phyloP scores from a whole-genome alignment of 2,888 invertebrate genomes.

The Stramonita haemastoma region DNA sequence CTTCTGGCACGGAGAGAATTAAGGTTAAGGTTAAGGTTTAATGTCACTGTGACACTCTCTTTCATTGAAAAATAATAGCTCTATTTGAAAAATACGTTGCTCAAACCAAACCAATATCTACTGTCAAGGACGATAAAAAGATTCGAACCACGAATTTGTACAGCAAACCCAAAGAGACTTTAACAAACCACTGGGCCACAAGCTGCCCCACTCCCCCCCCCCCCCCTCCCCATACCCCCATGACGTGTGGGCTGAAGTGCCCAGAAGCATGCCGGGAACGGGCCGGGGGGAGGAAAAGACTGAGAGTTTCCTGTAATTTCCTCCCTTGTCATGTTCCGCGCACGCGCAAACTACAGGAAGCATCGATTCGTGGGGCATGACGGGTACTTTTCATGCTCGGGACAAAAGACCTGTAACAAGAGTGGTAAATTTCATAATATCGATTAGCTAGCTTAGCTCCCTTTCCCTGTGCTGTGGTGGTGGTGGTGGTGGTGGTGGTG shows the following conservation, averaged over 20 bases:
- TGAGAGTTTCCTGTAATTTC: constrained; percentile 45
- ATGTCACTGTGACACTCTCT: too few relatives aligned
- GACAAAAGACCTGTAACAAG: constrained; percentile 27
- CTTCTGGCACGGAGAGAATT: too few relatives aligned
- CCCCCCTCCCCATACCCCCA: neutral
- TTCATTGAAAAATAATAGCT: too few relatives aligned
- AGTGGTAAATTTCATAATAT: constrained; percentile 23
- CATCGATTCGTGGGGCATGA: constrained; percentile 36
- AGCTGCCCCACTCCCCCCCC: neutral
- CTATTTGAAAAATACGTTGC: too few relatives aligned
- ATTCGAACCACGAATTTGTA: neutral
- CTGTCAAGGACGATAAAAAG: too few relatives aligned
- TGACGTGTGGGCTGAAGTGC: neutral
- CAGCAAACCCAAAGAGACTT: too few relatives aligned
- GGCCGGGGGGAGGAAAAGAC: constrained; percentile 33
- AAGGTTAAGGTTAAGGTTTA: too few relatives aligned
- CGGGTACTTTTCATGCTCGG: constrained; percentile 32
- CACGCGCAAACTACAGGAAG: constrained; percentile 36
- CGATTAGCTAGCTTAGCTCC: neutral
- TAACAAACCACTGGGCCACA: neutral
- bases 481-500: too few relatives aligned
- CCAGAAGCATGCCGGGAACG: neutral
- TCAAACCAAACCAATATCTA: too few relatives aligned
- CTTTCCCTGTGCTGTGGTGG: too few relatives aligned
- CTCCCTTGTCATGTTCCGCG: constrained; percentile 41